Conservation (phyloP, 1,140 invertebrate species). For the Solenopsis invicta region DNA sequence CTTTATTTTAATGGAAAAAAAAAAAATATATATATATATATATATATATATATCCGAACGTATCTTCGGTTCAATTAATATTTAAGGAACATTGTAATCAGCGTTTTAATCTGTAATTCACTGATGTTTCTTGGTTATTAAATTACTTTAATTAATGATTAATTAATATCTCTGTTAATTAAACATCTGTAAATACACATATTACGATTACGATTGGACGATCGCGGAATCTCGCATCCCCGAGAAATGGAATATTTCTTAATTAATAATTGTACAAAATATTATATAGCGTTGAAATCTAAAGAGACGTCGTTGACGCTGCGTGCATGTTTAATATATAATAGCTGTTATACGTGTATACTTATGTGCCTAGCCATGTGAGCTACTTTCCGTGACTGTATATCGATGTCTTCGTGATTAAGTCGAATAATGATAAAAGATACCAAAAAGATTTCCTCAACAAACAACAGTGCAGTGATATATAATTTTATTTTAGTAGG, state of each 20-base stretch:
- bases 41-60: background rate
- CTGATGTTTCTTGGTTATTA: background rate
- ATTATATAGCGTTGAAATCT: conserved; percentile 19
- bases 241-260: background rate
- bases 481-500: background rate
- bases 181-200: conserved; percentile 20
- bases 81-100: background rate
- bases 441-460: background rate
- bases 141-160: conserved; percentile 23
- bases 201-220: conserved; percentile 2
- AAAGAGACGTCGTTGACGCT: conserved; percentile 5
- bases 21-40: too few relatives aligned
- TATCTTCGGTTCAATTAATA: background rate
- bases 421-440: conserved; percentile 29
- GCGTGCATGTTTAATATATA: conserved; percentile 50
- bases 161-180: conserved; percentile 19
- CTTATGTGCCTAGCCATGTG: conserved; percentile 49
- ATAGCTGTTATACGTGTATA: conserved; percentile 45
- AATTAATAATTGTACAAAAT: conserved; percentile 55
- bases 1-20: background rate
- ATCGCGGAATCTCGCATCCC: conserved; percentile 1
- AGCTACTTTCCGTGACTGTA: conserved; percentile 40
- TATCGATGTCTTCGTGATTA: conserved; percentile 40
- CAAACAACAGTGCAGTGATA: background rate
- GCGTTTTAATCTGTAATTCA: background rate